A percentile compares a stretch with the other conserved stretches of the same genome.
Conservation (phyloP, 2,888 invertebrate genomes). For the Ophioninae sp. region DNA sequence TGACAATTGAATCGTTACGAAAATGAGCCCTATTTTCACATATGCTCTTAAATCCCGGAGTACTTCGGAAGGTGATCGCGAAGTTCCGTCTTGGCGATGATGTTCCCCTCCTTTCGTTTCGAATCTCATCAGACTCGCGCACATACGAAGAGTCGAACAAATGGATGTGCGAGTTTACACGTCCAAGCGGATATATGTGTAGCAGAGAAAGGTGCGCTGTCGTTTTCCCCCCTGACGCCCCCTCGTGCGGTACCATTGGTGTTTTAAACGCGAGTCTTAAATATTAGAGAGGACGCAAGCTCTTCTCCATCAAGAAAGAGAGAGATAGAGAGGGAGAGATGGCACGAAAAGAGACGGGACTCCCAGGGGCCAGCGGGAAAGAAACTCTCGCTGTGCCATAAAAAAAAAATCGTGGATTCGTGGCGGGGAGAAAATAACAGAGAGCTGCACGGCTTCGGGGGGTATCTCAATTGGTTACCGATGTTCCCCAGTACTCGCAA, state of each 20-base stretch:
- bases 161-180: background rate
- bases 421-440: constrained; percentile 1
- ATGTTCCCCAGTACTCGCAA: constrained; percentile 77
- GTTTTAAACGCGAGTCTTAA: constrained; percentile 61
- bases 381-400: constrained; percentile 60
- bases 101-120: constrained; percentile 30
- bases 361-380: constrained; percentile 73
- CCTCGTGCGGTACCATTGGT: constrained; percentile 45
- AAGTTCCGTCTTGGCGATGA: constrained; percentile 24
- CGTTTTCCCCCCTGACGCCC: constrained; percentile 15
- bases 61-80: constrained; percentile 19
- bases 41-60: background rate
- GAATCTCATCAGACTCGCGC: constrained; percentile 18
- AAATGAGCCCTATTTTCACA: too few relatives aligned
- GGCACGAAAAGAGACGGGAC: constrained; percentile 69
- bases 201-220: constrained; percentile 76
- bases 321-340: constrained; percentile 63
- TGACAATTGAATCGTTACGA: too few relatives aligned
- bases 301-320: constrained; percentile 67
- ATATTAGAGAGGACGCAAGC: constrained; percentile 77
- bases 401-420: background rate
- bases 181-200: constrained; percentile 14
- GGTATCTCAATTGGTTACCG: constrained; percentile 74
- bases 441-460: background rate
- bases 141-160: background rate